Conservation (phyloP, 2,113 vertebrate species). For the Archilochus colubris region DNA sequence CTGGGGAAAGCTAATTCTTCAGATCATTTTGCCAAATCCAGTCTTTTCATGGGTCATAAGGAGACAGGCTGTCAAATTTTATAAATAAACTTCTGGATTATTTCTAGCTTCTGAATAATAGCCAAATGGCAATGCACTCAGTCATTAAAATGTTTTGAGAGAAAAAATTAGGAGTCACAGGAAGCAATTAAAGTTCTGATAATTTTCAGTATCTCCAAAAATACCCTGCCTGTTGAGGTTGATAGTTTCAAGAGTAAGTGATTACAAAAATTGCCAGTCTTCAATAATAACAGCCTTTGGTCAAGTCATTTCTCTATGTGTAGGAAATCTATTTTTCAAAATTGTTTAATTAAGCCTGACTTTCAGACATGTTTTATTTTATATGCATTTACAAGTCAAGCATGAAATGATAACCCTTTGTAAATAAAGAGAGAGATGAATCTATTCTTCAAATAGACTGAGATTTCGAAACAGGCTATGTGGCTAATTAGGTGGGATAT, state of each 20-base stretch:
- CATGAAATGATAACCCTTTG: not conserved
- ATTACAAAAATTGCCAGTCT: not conserved
- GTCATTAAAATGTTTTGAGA: constrained; percentile 16
- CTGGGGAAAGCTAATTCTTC: constrained; percentile 11
- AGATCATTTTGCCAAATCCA: constrained; percentile 5
- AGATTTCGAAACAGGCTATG: not conserved
- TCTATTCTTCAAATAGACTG: not conserved
- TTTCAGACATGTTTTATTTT: not conserved
- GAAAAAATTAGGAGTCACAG: not conserved
- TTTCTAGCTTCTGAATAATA: constrained; percentile 28
- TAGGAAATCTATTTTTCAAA: not conserved
- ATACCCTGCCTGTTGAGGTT: not conserved
- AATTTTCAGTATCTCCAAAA: not conserved
- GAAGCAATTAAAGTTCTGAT: constrained; percentile 30
- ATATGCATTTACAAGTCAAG: not conserved
- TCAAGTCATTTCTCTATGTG: not conserved
- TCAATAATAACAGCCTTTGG: not conserved
- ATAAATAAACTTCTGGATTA: constrained; percentile 41
- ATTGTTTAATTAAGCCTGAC: not conserved
- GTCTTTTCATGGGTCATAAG: not conserved
- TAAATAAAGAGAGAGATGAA: constrained; percentile 4
- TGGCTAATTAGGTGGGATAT: not conserved
- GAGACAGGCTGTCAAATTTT: constrained; percentile 22
- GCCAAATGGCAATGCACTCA: constrained; percentile 13
- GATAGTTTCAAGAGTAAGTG: not conserved